Evolutionary conservation across 2,888 invertebrate genomes (phyloP).

Genomic region (Rhimphoctona megacephalus): DNA sequence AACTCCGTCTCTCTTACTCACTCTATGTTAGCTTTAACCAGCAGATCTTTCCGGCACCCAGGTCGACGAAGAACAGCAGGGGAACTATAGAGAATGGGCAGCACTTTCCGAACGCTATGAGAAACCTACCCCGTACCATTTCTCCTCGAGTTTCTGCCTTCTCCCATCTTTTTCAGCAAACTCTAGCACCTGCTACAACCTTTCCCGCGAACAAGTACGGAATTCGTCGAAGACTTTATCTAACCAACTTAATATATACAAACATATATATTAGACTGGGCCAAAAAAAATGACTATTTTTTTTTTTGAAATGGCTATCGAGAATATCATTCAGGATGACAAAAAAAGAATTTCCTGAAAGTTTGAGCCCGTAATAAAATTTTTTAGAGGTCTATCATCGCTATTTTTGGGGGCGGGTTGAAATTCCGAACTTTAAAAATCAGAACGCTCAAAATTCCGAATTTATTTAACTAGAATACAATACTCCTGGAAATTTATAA

Average conservation of each 20-base stretch:
- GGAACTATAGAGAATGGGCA: constrained; percentile 45
- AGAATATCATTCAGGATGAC: no score
- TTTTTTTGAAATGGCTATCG: no score
- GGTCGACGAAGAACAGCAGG: constrained; percentile 34
- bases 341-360: no score
- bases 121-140: constrained; percentile 44
- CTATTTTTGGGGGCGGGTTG: no score
- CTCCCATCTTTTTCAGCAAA: constrained; percentile 38
- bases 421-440: no score
- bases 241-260: constrained; percentile 38
- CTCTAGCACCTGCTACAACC: constrained; percentile 62
- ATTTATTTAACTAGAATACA: no score
- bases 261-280: not conserved
- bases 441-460: no score
- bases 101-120: constrained; percentile 44
- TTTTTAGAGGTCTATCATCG: no score
- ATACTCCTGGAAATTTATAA: no score
- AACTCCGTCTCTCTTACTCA: constrained; percentile 20
- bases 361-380: no score
- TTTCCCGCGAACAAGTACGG: constrained; percentile 37
- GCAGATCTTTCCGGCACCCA: constrained; percentile 40
- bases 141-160: constrained; percentile 45
- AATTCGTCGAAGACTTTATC: constrained; percentile 47
- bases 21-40: constrained; percentile 32
- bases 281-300: no score